These are phyloP conservation scores for Fregetta grallaria DNA, from an alignment of 2,113 vertebrate genomes.

Conservation along the genomic window DNA sequence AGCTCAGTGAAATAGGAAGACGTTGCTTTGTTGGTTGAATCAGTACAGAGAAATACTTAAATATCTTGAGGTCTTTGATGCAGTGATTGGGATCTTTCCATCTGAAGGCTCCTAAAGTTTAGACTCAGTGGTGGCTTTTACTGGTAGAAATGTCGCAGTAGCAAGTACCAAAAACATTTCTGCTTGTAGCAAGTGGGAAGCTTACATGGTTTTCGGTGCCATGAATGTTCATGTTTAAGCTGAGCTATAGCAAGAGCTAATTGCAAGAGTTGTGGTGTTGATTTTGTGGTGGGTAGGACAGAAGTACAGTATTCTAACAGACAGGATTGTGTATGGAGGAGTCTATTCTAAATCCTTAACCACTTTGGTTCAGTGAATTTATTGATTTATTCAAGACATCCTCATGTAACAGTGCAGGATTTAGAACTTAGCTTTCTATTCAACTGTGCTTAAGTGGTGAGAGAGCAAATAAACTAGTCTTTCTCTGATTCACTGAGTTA, in stretches of 20 bases:
- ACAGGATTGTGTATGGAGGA: neutral
- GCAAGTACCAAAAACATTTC: neutral
- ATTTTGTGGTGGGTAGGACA: neutral
- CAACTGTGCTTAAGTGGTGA: neutral
- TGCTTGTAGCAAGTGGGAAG: too few species aligned
- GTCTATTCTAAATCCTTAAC: neutral
- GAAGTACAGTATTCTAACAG: neutral
- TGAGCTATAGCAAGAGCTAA: neutral
- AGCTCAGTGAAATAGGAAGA: neutral
- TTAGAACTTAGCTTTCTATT: neutral
- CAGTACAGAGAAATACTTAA: neutral
- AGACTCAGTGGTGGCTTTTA: neutral
- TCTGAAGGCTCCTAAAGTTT: neutral
- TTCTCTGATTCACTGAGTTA: neutral
- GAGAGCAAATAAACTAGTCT: neutral
- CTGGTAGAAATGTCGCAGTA: neutral
- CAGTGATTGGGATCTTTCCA: neutral
- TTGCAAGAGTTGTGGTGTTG: neutral
- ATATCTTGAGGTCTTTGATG: neutral
- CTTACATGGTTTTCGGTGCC: neutral
- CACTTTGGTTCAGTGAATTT: neutral
- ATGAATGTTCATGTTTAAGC: fast-evolving
- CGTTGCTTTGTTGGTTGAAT: neutral
- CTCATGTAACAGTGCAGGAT: neutral
- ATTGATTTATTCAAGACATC: neutral